These are phyloP conservation scores for Pseudachorutes palmiensis DNA, from an alignment of 1,140 invertebrate genomes.

Conservation along the genomic window DNA sequence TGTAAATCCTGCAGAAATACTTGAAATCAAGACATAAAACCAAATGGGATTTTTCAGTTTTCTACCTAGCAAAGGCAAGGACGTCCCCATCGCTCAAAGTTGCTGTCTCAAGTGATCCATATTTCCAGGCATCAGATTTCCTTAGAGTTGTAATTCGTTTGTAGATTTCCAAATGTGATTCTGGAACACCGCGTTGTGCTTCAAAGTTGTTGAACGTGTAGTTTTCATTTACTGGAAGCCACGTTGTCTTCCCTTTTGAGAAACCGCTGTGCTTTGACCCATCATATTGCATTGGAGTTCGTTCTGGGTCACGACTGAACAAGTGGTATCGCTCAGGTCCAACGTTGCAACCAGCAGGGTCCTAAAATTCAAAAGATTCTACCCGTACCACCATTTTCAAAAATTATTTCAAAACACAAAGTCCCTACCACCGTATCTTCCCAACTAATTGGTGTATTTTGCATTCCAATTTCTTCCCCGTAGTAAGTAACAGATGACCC, in stretches of 20 bases:
- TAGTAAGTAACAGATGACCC: constrained; percentile 67
- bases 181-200: constrained; percentile 41
- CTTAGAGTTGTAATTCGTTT: constrained; percentile 42
- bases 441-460: constrained; percentile 50
- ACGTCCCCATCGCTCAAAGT: constrained; percentile 6
- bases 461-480: constrained; percentile 75
- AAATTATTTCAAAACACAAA: not conserved
- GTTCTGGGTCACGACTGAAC: constrained; percentile 56
- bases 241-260: constrained; percentile 44
- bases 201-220: constrained; percentile 49
- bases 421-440: constrained; percentile 25
- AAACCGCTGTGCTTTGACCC: constrained; percentile 50
- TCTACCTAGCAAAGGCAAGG: constrained; percentile 21
- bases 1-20: not conserved
- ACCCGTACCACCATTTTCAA: not conserved
- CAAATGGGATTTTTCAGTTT: not conserved
- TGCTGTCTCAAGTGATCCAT: constrained; percentile 14
- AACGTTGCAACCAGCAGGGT: constrained; percentile 45
- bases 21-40: not conserved
- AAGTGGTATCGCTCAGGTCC: constrained; percentile 47
- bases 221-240: constrained; percentile 56
- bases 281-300: constrained; percentile 68
- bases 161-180: constrained; percentile 38
- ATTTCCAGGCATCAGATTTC: constrained; percentile 16
- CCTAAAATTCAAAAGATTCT: not conserved